Conservation (phyloP, 92 coral and sea anemone genomes). For the Siderastrea radians region DNA sequence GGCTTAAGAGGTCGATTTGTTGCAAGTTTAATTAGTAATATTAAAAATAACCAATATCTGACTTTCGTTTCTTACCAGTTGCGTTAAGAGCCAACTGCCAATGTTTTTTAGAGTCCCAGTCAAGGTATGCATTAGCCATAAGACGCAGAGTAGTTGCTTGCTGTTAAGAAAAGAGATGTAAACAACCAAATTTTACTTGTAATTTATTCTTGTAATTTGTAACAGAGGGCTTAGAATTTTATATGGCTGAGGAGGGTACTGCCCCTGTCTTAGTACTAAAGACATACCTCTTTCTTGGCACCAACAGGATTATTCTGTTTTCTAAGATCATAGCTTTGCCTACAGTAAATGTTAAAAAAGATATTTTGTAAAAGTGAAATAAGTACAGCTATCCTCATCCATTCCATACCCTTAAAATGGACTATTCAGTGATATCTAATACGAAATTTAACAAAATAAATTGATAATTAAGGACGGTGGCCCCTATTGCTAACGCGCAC, state of each 20-base stretch:
- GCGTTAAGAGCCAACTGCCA: conserved; percentile 96
- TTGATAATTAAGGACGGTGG: too few relatives aligned
- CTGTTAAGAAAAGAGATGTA: neutral
- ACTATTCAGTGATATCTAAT: too few relatives aligned
- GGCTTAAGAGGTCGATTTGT: too few relatives aligned
- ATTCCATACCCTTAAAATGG: too few relatives aligned
- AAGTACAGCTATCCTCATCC: neutral
- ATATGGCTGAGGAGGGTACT: too few relatives aligned
- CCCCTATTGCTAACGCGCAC: too few relatives aligned
- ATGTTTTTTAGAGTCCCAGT: conserved; percentile 89
- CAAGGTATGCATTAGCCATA: conserved; percentile 95
- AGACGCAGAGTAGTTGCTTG: conserved; percentile 93
- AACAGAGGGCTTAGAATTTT: neutral
- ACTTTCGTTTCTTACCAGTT: conserved; percentile 73
- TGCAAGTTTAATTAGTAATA: neutral
- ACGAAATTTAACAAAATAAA: too few relatives aligned
- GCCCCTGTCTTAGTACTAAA: neutral
- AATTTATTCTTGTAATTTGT: neutral
- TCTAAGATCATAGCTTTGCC: conserved; percentile 94
- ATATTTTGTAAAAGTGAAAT: neutral
- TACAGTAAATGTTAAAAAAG: conserved; percentile 13
- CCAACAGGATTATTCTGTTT: conserved; percentile 86
- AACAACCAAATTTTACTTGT: neutral
- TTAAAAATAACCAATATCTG: too few relatives aligned
- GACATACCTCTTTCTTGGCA: conserved; percentile 81